These are phyloP conservation scores for Crocodylus rhombifer DNA, from an alignment of 2,797 vertebrate species.

Conservation along the genomic window DNA sequence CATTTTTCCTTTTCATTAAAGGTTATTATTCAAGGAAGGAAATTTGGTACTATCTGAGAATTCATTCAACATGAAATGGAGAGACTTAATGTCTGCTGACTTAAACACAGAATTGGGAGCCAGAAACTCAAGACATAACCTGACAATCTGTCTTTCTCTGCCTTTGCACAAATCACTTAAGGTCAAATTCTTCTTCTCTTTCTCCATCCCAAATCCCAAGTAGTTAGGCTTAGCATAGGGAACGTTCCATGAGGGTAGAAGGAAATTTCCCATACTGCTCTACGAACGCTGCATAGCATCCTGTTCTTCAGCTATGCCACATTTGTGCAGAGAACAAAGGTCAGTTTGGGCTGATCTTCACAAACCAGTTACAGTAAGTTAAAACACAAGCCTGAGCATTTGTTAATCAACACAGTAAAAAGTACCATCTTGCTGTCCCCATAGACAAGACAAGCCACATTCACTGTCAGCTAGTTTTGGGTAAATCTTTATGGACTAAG, in stretches of 20 bases:
- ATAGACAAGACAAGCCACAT: conserved; percentile 6
- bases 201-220: neutral
- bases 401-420: neutral
- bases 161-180: conserved; percentile 21
- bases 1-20: conserved; percentile 71
- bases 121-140: conserved; percentile 10
- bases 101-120: conserved; percentile 14
- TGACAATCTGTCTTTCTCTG: neutral
- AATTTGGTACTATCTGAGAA: conserved; percentile 57
- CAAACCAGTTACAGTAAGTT: neutral
- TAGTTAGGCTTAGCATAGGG: neutral
- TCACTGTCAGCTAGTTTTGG: neutral
- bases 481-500: conserved; percentile 13
- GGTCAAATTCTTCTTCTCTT: conserved; percentile 29
- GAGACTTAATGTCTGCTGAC: neutral
- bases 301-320: neutral
- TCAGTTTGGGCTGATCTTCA: neutral
- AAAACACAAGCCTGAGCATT: neutral
- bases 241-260: neutral
- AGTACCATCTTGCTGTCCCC: neutral
- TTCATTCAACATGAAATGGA: conserved; percentile 42
- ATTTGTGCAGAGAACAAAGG: neutral
- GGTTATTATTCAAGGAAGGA: conserved; percentile 55
- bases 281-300: neutral
- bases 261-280: neutral